These are phyloP conservation scores for Lateolabrax maculatus DNA, from an alignment of 2,797 vertebrate species.

Conservation along the genomic window DNA sequence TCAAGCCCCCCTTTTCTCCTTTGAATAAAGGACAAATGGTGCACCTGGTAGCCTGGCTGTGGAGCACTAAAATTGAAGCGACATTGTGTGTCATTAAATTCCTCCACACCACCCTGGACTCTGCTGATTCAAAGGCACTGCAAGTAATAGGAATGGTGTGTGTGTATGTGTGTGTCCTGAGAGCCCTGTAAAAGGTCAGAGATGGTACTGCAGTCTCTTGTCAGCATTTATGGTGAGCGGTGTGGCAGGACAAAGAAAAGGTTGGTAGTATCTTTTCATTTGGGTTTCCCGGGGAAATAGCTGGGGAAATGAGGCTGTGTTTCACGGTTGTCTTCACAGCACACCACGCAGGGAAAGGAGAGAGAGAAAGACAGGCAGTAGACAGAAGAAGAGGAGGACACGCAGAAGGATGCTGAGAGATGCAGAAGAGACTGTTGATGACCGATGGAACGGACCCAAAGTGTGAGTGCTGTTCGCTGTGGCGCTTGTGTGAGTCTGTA, in stretches of 20 bases:
- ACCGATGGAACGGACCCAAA: constrained; percentile 34
- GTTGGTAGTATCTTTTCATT: constrained; percentile 78
- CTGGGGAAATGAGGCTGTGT: constrained; percentile 67
- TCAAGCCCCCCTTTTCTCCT: constrained; percentile 53
- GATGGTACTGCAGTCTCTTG: constrained; percentile 73
- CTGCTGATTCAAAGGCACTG: constrained; percentile 77
- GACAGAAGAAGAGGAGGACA: constrained; percentile 23
- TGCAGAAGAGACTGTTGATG: constrained; percentile 42
- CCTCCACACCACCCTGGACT: constrained; percentile 68
- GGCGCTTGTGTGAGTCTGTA: constrained; percentile 3
- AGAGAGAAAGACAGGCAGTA: constrained; percentile 19
- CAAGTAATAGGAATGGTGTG: constrained; percentile 63
- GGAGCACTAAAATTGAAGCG: constrained; percentile 74
- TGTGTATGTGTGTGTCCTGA: constrained; percentile 45
- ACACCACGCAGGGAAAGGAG: background rate
- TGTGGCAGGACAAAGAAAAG: constrained; percentile 69
- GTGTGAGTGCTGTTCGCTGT: constrained; percentile 35
- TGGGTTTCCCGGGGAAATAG: constrained; percentile 59
- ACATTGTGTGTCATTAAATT: constrained; percentile 81
- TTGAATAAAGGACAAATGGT: constrained; percentile 76
- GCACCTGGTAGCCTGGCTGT: constrained; percentile 69
- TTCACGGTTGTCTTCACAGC: constrained; percentile 68
- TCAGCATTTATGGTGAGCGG: constrained; percentile 75
- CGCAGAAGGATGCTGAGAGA: constrained; percentile 37
- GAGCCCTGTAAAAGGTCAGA: constrained; percentile 75